A percentile compares a stretch with the other conserved stretches of the same genome.
These are phyloP conservation scores for Myiagra hebetior DNA, from an alignment of 2,113 vertebrate genomes.

Conservation along the genomic window DNA sequence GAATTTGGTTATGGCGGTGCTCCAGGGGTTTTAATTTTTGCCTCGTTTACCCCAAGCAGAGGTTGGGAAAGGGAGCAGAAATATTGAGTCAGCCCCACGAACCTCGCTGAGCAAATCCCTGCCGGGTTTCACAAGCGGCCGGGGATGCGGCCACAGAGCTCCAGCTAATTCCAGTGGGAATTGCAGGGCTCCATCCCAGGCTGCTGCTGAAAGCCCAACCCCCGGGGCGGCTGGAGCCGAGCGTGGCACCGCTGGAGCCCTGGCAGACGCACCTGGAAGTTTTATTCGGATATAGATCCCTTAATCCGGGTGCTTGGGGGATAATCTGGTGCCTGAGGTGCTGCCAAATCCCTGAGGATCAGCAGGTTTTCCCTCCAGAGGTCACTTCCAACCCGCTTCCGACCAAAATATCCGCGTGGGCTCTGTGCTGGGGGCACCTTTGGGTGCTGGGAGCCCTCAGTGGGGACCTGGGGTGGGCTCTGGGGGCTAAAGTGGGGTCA, in stretches of 20 bases:
- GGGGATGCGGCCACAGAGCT: neutral
- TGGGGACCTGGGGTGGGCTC: neutral
- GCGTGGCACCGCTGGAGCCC: neutral
- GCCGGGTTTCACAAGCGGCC: neutral
- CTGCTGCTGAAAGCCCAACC: neutral
- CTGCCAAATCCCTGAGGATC: conserved; percentile 27
- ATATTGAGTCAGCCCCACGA: neutral
- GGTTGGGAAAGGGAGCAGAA: neutral
- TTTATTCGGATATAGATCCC: neutral
- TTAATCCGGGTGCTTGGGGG: neutral
- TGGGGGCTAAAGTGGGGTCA: accelerated
- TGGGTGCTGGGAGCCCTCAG: neutral
- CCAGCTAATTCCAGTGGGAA: neutral
- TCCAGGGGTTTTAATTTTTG: accelerated
- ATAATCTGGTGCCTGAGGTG: neutral
- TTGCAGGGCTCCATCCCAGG: neutral
- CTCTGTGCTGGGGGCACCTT: neutral
- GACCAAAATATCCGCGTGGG: neutral
- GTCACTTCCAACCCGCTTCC: conserved; percentile 8
- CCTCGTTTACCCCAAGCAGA: neutral
- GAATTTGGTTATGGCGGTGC: accelerated
- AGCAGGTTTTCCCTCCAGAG: conserved; percentile 5
- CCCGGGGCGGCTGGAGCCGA: neutral
- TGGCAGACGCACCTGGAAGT: neutral
- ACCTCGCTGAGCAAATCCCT: neutral